These are phyloP conservation scores for Volucella zonaria DNA, from an alignment of 2,888 invertebrate genomes.

Conservation along the genomic window DNA sequence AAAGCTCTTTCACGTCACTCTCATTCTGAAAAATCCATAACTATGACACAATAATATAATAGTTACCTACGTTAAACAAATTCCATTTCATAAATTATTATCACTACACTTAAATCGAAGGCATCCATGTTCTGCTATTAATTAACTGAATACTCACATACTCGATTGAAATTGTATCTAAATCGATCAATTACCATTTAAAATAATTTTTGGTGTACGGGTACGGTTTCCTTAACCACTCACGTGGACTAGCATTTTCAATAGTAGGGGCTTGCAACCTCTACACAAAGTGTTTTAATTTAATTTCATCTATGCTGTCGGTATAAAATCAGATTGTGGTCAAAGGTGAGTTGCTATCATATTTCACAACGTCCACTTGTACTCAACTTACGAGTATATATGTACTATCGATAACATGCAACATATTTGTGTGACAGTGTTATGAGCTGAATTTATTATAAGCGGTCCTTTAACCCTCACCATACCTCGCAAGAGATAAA, in stretches of 20 bases:
- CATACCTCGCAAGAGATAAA: background rate
- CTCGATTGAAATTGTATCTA: constrained; percentile 39
- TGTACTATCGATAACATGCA: constrained; percentile 3
- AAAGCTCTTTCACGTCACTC: too few species aligned
- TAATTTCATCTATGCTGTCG: constrained; percentile 37
- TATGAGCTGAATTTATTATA: constrained; percentile 15
- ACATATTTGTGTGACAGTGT: constrained; percentile 22
- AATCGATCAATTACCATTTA: constrained; percentile 49
- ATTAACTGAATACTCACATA: constrained; percentile 6
- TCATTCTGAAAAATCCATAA: background rate
- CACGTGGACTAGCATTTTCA: constrained; percentile 6
- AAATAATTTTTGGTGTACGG: constrained; percentile 17
- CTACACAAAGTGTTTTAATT: constrained; percentile 8
- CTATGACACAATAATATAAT: background rate
- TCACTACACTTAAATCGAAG: background rate
- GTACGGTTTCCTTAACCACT: constrained; percentile 33
- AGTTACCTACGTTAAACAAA: background rate
- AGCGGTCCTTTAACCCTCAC: background rate
- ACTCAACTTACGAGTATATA: background rate
- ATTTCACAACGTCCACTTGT: constrained; percentile 6
- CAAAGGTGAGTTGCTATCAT: constrained; percentile 27
- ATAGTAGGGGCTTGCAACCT: background rate
- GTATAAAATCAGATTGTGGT: constrained; percentile 1
- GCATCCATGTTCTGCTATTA: background rate
- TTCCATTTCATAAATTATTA: constrained; percentile 1